Percentiles rank a stretch among this genome's conserved stretches.
These are phyloP conservation scores for Octomys mimax DNA, from an alignment of 2,797 vertebrate genomes.

Conservation along the genomic window DNA sequence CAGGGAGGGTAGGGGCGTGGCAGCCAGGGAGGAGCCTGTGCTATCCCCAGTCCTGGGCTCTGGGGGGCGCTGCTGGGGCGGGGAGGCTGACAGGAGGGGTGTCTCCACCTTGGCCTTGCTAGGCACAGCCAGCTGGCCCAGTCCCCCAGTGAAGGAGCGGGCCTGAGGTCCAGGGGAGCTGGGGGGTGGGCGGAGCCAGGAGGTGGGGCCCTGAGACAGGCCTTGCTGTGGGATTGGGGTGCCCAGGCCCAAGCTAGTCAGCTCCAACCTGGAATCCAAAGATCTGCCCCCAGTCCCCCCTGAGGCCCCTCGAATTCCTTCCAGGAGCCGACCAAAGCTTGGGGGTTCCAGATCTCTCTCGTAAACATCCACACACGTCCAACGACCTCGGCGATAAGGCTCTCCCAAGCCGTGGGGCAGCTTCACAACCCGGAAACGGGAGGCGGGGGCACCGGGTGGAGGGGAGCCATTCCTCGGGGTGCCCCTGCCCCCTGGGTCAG, in stretches of 20 bases:
- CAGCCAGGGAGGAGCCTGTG: not conserved
- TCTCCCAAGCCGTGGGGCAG: slow-evolving; percentile 90
- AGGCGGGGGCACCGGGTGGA: slow-evolving; percentile 84
- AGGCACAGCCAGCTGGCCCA: slow-evolving; percentile 79
- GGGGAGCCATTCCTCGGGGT: slow-evolving; percentile 81
- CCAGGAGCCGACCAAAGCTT: slow-evolving; percentile 86
- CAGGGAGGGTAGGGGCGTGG: slow-evolving; percentile 63
- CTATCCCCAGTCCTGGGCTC: slow-evolving; percentile 68
- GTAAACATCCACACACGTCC: slow-evolving; percentile 92
- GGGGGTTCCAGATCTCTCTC: slow-evolving; percentile 88
- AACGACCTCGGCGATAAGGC: slow-evolving; percentile 92
- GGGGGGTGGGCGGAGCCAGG: slow-evolving; percentile 77
- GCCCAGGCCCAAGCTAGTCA: slow-evolving; percentile 90
- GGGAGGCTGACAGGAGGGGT: slow-evolving; percentile 71
- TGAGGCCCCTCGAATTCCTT: slow-evolving; percentile 90
- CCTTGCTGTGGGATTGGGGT: slow-evolving; percentile 69
- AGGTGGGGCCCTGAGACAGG: slow-evolving; percentile 79
- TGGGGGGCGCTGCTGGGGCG: slow-evolving; percentile 76
- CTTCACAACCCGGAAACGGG: slow-evolving; percentile 93
- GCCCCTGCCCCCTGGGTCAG: slow-evolving; percentile 70
- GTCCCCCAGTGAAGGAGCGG: slow-evolving; percentile 80
- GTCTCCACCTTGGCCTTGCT: slow-evolving; percentile 79
- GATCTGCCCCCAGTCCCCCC: slow-evolving; percentile 91
- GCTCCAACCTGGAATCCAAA: slow-evolving; percentile 90
- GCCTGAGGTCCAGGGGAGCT: slow-evolving; percentile 82